Base-by-base conservation (phyloP, 2,888 invertebrate species). In the Junonia oenone region DNA sequence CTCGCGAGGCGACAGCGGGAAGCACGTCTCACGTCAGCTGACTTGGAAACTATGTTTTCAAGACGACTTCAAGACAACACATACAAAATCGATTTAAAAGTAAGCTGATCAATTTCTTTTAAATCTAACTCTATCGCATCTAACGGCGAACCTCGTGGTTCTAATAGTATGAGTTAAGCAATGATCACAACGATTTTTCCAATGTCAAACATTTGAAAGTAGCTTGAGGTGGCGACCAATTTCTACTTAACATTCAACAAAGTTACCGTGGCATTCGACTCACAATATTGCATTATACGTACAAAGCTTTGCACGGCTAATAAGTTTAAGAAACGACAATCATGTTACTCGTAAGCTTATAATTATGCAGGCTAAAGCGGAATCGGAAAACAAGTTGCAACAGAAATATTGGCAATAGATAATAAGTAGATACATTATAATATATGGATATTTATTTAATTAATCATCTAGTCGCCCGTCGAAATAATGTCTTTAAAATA, bases 1-100 rank as follows among this genome's bases (percentile, higher is more conserved):
- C 69, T 90, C 31, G 86, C 85, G 9, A 72, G 86, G 45, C 69
- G 87, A 35, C 90, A 87, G 61, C 68, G 85, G 1, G 89, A 88
- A 68, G 76, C 80, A 1, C 73, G 85, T 11, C 69, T 80, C 19
- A 78, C 72, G 37, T 73, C 86, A 8, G 78, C 73, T 0, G 89
- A 89, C 58, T 66, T 88, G 46, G 89, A 90, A 62, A 69, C 81
- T 11, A 73, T 74, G 49, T 79, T 89, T 59, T 70, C 82, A 0
- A 79, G 79, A 54, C 69, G 79, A 46, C 70, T 89, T 22, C 79
- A 74, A 57, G 89, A 88, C 55, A 88, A 85, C 63, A 81, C 84
- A 0, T 74, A 79, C 53, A 84, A 76, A 62, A 84, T 89, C 26
- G 85, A 90, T 66, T 63, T 77, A 31, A 89, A 86, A 82, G 88